Percentiles rank a stretch among this genome's conserved stretches.
Evolutionary conservation across 2,888 invertebrate species (phyloP).

Genomic region (Aelia acuminata): DNA sequence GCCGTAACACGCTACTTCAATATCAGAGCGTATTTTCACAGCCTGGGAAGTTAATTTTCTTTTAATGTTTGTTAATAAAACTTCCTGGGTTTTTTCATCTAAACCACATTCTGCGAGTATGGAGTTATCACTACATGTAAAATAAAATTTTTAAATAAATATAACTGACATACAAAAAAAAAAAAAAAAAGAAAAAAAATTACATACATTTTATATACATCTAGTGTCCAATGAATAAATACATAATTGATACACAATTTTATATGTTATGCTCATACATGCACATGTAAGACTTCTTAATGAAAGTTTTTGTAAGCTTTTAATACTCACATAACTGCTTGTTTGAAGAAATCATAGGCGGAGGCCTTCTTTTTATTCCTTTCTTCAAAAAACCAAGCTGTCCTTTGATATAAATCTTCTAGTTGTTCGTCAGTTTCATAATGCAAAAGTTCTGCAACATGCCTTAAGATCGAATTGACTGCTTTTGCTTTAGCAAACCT

Average conservation of each 20-base stretch:
- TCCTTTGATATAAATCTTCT: constrained; percentile 94
- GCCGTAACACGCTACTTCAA: constrained; percentile 94
- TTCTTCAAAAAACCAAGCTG: constrained; percentile 98
- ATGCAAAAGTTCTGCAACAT: constrained; percentile 94
- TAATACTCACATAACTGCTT: constrained; percentile 92
- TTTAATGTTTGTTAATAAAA: constrained; percentile 93
- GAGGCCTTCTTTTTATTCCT: constrained; percentile 96
- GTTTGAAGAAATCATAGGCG: constrained; percentile 98
- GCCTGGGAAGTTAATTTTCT: constrained; percentile 96
- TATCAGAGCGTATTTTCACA: constrained; percentile 94
- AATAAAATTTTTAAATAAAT: neutral
- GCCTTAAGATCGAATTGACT: constrained; percentile 96
- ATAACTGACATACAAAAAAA: too few relatives aligned
- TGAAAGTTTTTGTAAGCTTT: too few relatives aligned
- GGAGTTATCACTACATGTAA: constrained; percentile 84
- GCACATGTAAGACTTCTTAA: neutral
- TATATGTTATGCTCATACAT: neutral
- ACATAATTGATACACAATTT: constrained; percentile 11
- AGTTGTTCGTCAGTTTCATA: constrained; percentile 93
- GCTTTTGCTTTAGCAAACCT: constrained; percentile 98
- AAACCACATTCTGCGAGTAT: constrained; percentile 96
- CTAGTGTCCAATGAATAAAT: neutral
- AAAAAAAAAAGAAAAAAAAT: too few relatives aligned
- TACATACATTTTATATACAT: too few relatives aligned
- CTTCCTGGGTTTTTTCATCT: constrained; percentile 91